Percentiles rank a stretch among this genome's conserved stretches.
Evolutionary conservation across 2,888 invertebrate species (phyloP).

Genomic region (Scaeva pyrastri): DNA sequence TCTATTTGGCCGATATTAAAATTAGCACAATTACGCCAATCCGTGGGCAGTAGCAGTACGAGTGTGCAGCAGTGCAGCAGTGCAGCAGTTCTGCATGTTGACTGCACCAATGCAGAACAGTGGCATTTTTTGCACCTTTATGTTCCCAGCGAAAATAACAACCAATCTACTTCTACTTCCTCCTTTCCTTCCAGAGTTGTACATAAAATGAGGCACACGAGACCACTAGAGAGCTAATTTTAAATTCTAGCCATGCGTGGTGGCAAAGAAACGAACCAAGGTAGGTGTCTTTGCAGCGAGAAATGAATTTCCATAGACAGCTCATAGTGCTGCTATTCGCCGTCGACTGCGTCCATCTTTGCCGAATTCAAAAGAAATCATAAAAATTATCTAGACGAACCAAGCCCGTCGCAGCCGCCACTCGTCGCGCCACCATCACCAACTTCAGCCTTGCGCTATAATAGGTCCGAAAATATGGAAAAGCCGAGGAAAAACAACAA

Average conservation of each 20-base stretch:
- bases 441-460: slow-evolving; percentile 36
- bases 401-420: not conserved
- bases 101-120: slow-evolving; percentile 47
- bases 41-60: slow-evolving; percentile 46
- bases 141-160: no score
- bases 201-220: slow-evolving; percentile 15
- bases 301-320: slow-evolving; percentile 39
- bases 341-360: slow-evolving; percentile 24
- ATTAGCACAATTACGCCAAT: slow-evolving; percentile 59
- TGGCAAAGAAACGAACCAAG: slow-evolving; percentile 36
- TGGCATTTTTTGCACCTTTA: slow-evolving; percentile 16
- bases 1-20: slow-evolving; percentile 52
- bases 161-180: no score
- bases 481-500: slow-evolving; percentile 21
- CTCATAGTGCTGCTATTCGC: not conserved
- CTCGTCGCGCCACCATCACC: no score
- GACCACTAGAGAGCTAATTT: slow-evolving; percentile 47
- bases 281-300: not conserved
- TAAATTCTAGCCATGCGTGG: slow-evolving; percentile 60
- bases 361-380: slow-evolving; percentile 62
- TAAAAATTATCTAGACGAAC: slow-evolving; percentile 8
- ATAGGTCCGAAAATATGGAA: slow-evolving; percentile 52
- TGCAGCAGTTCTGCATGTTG: not conserved
- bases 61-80: not conserved
- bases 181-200: slow-evolving; percentile 7